phyloP scores from a whole-genome alignment of 2,113 vertebrate species.

The Pagrus major region DNA sequence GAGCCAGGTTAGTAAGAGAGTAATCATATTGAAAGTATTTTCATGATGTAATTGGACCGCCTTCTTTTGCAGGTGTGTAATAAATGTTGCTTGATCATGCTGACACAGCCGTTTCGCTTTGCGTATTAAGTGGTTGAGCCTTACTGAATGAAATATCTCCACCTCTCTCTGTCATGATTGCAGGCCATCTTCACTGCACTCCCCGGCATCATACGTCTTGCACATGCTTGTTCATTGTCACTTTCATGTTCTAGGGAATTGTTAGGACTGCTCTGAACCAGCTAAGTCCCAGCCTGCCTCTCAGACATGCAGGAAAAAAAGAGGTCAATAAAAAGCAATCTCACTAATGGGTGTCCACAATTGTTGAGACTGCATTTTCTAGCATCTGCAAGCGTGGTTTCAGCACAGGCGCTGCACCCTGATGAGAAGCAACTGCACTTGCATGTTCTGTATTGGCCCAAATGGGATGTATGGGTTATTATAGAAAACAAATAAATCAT shows the following conservation, averaged over 20 bases:
- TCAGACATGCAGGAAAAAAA: background rate
- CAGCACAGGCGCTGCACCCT: background rate
- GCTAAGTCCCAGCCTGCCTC: background rate
- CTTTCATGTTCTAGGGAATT: background rate
- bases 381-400: background rate
- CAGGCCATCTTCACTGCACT: background rate
- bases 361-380: conserved; percentile 9
- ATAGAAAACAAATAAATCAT: background rate
- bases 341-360: conserved; percentile 22
- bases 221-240: background rate
- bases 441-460: background rate
- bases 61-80: background rate
- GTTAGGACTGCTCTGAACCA: background rate
- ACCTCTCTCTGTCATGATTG: background rate
- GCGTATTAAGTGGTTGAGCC: background rate
- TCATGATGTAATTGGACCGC: background rate
- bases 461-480: background rate
- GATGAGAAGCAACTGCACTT: background rate
- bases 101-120: background rate
- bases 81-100: background rate
- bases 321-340: conserved; percentile 31
- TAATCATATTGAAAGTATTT: background rate
- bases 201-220: background rate
- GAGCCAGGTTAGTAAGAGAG: too few relatives aligned
- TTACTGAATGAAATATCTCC: background rate